These are phyloP conservation scores for Brachionichthys hirsutus DNA, from an alignment of 2,113 vertebrate genomes.

Conservation along the genomic window DNA sequence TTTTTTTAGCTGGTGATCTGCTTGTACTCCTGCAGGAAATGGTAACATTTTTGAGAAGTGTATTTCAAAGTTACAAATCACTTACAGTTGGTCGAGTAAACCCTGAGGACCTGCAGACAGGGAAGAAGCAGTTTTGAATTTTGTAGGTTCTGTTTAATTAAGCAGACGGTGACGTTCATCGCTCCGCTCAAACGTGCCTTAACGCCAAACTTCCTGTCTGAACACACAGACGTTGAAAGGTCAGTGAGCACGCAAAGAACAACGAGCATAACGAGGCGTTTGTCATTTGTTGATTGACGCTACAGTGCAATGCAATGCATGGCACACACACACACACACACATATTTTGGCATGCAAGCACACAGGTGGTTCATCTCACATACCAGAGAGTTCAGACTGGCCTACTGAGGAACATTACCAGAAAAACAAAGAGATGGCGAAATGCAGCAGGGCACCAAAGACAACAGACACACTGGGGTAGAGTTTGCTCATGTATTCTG, in stretches of 20 bases:
- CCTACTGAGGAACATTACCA: neutral
- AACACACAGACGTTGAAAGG: conserved; percentile 36
- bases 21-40: neutral
- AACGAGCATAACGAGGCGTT: neutral
- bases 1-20: neutral
- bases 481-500: neutral
- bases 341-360: neutral
- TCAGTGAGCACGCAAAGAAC: conserved; percentile 3
- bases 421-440: too few species aligned
- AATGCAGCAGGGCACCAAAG: neutral
- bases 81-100: conserved; percentile 93
- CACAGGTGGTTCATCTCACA: neutral
- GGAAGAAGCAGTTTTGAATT: conserved; percentile 89
- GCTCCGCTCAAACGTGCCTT: conserved; percentile 92
- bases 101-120: conserved; percentile 92
- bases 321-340: neutral
- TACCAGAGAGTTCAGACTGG: neutral
- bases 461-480: neutral
- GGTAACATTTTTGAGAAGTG: neutral
- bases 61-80: conserved; percentile 35
- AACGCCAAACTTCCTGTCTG: conserved; percentile 96
- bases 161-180: conserved; percentile 85
- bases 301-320: neutral
- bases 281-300: neutral
- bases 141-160: conserved; percentile 92